These are phyloP conservation scores for Pantelozetes paolii DNA, from an alignment of 2,888 invertebrate genomes.

Conservation along the genomic window DNA sequence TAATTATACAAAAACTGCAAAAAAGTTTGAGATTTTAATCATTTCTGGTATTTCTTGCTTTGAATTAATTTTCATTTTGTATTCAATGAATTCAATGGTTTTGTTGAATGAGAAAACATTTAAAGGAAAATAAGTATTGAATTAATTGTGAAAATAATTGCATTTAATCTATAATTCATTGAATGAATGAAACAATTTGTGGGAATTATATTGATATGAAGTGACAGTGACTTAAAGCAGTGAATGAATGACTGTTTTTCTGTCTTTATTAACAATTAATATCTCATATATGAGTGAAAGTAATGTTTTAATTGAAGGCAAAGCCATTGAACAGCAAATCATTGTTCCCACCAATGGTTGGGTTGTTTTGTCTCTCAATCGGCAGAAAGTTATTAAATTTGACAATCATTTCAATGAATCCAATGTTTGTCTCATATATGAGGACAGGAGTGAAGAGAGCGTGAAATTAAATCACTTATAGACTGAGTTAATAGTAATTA, in stretches of 20 bases:
- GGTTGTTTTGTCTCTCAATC: not conserved
- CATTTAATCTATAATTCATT: not conserved
- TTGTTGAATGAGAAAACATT: not conserved
- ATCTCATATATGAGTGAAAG: not conserved
- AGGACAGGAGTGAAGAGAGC: conserved; percentile 4
- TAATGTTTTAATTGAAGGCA: not conserved
- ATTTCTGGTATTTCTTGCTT: conserved; percentile 7
- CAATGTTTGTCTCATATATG: not conserved
- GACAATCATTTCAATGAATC: not conserved
- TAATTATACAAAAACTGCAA: no score
- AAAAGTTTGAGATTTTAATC: conserved; percentile 5
- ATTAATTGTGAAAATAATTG: not conserved
- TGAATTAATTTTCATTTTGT: not conserved
- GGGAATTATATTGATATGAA: not conserved
- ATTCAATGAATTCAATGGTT: not conserved
- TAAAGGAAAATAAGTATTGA: not conserved
- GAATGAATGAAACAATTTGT: conserved; percentile 5
- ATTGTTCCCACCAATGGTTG: not conserved
- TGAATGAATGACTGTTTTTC: no score
- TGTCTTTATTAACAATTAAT: not conserved
- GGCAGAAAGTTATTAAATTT: not conserved
- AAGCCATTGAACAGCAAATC: not conserved
- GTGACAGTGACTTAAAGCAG: not conserved
- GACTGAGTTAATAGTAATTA: conserved; percentile 18
- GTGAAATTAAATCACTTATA: conserved; percentile 17